Conservation (phyloP, 2,888 invertebrate species). For the Ecdyonurus torrentis region DNA sequence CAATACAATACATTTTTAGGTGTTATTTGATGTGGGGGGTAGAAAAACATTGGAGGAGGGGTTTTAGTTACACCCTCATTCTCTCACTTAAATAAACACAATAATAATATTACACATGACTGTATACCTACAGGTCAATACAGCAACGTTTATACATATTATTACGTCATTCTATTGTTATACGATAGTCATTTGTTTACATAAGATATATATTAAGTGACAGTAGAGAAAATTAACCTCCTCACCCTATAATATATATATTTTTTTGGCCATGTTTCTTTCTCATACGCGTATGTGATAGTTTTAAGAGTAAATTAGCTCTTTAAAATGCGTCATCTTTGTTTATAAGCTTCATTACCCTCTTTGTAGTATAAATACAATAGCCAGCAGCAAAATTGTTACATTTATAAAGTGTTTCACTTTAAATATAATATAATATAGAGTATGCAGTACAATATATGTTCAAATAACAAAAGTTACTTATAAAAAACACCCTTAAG, state of each 20-base stretch:
- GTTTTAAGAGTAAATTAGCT: not conserved
- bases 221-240: not conserved
- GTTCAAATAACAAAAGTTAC: no score
- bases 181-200: not conserved
- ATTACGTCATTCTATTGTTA: not conserved
- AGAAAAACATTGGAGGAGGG: not conserved
- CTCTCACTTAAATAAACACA: no score
- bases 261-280: not conserved
- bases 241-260: not conserved
- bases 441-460: no score
- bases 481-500: no score
- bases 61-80: no score
- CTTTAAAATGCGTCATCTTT: not conserved
- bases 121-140: no score
- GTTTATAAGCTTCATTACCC: not conserved
- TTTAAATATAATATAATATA: no score
- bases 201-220: not conserved
- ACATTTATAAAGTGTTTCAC: not conserved
- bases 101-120: no score
- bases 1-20: not conserved
- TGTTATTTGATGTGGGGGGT: not conserved
- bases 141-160: no score
- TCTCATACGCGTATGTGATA: not conserved
- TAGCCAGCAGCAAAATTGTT: not conserved
- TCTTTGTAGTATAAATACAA: not conserved